Percentiles rank a stretch among this genome's conserved stretches.
phyloP scores from a whole-genome alignment of 2,113 vertebrate species.

The Gambusia affinis region DNA sequence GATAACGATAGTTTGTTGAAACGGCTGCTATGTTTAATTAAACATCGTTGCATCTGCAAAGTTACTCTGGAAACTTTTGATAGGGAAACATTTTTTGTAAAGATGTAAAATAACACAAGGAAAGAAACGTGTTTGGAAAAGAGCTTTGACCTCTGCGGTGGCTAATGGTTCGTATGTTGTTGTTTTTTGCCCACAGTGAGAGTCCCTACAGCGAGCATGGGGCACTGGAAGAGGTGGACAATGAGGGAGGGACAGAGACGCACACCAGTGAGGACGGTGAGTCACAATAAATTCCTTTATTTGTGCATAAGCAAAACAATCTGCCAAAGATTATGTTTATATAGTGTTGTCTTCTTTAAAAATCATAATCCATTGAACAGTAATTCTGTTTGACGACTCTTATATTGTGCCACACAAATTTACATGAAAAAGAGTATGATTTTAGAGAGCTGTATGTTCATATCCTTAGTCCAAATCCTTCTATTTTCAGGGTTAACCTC shows the following conservation, averaged over 20 bases:
- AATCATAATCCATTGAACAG: too few relatives aligned
- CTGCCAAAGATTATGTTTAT: not conserved
- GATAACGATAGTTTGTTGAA: conserved; percentile 22
- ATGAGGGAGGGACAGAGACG: conserved; percentile 90
- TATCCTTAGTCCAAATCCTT: not conserved
- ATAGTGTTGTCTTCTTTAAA: not conserved
- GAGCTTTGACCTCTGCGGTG: not conserved
- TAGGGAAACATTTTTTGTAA: not conserved
- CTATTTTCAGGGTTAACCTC: conserved; percentile 34
- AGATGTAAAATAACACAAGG: not conserved
- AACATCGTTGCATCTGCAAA: not conserved
- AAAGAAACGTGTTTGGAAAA: not conserved
- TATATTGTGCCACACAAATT: not conserved
- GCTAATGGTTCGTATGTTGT: conserved; percentile 20
- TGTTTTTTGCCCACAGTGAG: conserved; percentile 80
- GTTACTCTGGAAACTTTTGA: not conserved
- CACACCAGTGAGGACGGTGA: conserved; percentile 97
- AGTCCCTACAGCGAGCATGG: conserved; percentile 97
- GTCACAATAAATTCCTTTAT: conserved; percentile 25
- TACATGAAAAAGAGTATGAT: not conserved
- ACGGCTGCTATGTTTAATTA: not conserved
- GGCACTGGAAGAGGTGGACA: conserved; percentile 92
- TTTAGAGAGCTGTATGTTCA: not conserved
- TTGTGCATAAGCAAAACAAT: not conserved
- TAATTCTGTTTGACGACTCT: too few relatives aligned